Evolutionary conservation across 2,888 invertebrate species (phyloP).

Genomic region (Nysson spinosus): DNA sequence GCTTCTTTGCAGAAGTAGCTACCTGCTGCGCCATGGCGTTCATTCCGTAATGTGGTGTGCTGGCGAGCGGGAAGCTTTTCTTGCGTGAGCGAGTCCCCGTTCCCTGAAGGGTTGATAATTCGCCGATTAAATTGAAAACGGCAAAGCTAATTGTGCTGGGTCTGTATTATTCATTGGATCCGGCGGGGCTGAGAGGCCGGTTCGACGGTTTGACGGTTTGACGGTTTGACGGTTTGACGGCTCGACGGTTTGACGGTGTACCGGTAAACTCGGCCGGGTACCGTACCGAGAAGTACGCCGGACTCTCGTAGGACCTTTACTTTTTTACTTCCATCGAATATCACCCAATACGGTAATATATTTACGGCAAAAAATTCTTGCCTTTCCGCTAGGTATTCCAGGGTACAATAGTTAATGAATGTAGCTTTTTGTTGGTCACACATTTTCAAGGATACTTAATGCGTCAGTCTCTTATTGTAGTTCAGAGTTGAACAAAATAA

Average conservation of each 20-base stretch:
- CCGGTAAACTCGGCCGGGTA: constrained; percentile 8
- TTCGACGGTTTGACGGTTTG: too few species aligned
- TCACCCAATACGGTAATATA: constrained; percentile 36
- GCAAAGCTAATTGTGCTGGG: constrained; percentile 73
- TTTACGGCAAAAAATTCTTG: constrained; percentile 20
- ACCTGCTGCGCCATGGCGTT: constrained; percentile 47
- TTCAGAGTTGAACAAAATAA: too few species aligned
- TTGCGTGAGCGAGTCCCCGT: constrained; percentile 58
- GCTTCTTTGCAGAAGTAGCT: constrained; percentile 48
- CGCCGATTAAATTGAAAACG: constrained; percentile 76
- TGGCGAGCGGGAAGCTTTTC: constrained; percentile 55
- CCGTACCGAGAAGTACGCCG: constrained; percentile 5
- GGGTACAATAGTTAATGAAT: too few species aligned
- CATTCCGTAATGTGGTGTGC: constrained; percentile 25
- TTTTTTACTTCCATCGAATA: constrained; percentile 24
- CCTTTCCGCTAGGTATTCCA: constrained; percentile 19
- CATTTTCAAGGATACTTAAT: too few species aligned
- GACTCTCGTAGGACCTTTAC: constrained; percentile 12
- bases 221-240: too few species aligned
- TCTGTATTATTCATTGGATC: constrained; percentile 75
- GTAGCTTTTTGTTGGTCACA: too few species aligned
- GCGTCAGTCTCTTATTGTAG: too few species aligned
- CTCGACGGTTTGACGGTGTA: constrained; percentile 3
- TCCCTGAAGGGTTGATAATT: constrained; percentile 76
- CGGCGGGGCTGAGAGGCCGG: constrained; percentile 23